Evolutionary conservation across 2,888 invertebrate genomes (phyloP).

Genomic region (Eurytoma adleriae): DNA sequence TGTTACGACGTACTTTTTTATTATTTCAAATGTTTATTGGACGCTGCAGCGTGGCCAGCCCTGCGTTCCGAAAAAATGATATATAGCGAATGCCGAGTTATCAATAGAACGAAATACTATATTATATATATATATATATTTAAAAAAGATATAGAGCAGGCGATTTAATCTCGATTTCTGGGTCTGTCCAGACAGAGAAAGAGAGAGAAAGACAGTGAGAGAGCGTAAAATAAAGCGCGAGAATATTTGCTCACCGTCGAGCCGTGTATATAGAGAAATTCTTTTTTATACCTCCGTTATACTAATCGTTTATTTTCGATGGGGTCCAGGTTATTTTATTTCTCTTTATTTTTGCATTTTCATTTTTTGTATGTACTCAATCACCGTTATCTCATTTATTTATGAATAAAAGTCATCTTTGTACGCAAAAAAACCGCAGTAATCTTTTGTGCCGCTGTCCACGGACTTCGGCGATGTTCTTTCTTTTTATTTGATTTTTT

Average conservation of each 20-base stretch:
- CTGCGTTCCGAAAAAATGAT: slow-evolving; percentile 13
- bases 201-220: slow-evolving; percentile 55
- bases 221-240: slow-evolving; percentile 44
- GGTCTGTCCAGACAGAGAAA: slow-evolving; percentile 46
- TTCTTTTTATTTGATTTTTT: slow-evolving; percentile 16
- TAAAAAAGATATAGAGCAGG: slow-evolving; percentile 28
- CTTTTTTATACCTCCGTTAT: slow-evolving; percentile 51
- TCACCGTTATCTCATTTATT: slow-evolving; percentile 65
- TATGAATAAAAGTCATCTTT: slow-evolving; percentile 62
- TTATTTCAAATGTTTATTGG: slow-evolving; percentile 56
- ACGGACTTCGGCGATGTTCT: slow-evolving; percentile 42
- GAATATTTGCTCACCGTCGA: slow-evolving; percentile 44
- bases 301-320: slow-evolving; percentile 55
- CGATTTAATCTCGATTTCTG: slow-evolving; percentile 49
- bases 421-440: slow-evolving; percentile 39
- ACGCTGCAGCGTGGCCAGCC: slow-evolving; percentile 14
- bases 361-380: slow-evolving; percentile 61
- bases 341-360: slow-evolving; percentile 38
- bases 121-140: slow-evolving; percentile 1
- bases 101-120: slow-evolving; percentile 17
- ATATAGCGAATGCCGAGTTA: slow-evolving; percentile 33
- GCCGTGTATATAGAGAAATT: slow-evolving; percentile 48
- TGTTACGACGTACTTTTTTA: slow-evolving; percentile 53
- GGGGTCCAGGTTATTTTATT: slow-evolving; percentile 65
- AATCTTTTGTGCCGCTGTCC: slow-evolving; percentile 44